phyloP scores from a whole-genome alignment of 1,140 invertebrate genomes.

The Brachionus koreanus region DNA sequence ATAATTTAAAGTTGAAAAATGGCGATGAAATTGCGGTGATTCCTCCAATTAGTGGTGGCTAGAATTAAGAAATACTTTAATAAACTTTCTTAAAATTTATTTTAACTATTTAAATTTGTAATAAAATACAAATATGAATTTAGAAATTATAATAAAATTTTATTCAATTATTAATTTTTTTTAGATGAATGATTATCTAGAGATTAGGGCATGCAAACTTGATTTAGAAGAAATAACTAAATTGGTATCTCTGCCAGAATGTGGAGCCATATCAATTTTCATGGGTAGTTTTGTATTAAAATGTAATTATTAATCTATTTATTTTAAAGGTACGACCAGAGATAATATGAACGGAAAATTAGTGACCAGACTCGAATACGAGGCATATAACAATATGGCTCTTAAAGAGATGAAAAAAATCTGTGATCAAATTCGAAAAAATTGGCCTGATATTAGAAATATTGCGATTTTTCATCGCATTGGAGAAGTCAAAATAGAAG shows the following conservation, averaged over 20 bases:
- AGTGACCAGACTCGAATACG: slow-evolving; percentile 80
- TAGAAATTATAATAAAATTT: background rate
- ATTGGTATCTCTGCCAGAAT: slow-evolving; percentile 67
- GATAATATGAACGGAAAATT: slow-evolving; percentile 80
- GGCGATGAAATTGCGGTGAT: slow-evolving; percentile 77
- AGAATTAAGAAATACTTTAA: background rate
- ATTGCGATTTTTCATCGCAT: slow-evolving; percentile 56
- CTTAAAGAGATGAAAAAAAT: slow-evolving; percentile 75
- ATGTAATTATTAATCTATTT: background rate
- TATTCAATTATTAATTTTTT: background rate
- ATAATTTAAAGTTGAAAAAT: slow-evolving; percentile 62
- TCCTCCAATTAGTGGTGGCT: slow-evolving; percentile 78
- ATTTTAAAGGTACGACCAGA: slow-evolving; percentile 70
- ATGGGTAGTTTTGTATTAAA: slow-evolving; percentile 61
- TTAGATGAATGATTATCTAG: slow-evolving; percentile 62
- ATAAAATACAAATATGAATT: slow-evolving; percentile 13
- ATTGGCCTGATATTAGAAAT: slow-evolving; percentile 52
- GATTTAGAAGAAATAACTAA: slow-evolving; percentile 67
- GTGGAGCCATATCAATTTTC: slow-evolving; percentile 82
- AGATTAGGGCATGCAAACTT: slow-evolving; percentile 68
- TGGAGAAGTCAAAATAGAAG: slow-evolving; percentile 77
- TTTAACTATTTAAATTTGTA: slow-evolving; percentile 10
- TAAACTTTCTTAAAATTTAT: background rate
- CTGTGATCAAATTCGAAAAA: slow-evolving; percentile 62
- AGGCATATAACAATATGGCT: slow-evolving; percentile 88